These are phyloP conservation scores for Brachionus angularis DNA, from an alignment of 1,140 invertebrate genomes.

Conservation along the genomic window DNA sequence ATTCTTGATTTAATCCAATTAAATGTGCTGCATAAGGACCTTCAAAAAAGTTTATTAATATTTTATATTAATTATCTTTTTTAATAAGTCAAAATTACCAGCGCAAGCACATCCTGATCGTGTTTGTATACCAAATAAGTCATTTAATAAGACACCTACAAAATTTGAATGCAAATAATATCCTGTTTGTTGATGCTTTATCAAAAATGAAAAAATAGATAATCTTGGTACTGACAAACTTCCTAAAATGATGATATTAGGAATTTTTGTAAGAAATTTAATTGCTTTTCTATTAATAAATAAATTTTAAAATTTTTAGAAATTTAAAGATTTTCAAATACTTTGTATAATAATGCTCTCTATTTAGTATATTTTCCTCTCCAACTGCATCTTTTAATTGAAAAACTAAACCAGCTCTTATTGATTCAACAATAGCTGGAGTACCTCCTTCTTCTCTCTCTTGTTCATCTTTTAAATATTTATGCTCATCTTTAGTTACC, in stretches of 20 bases:
- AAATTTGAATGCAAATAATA: constrained; percentile 41
- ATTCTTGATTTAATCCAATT: not conserved
- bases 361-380: constrained; percentile 66
- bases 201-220: constrained; percentile 79
- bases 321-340: no score
- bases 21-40: not conserved
- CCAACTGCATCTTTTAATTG: constrained; percentile 74
- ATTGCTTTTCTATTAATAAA: constrained; percentile 19
- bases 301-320: not conserved
- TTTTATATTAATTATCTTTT: not conserved
- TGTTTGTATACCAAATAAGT: constrained; percentile 41
- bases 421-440: constrained; percentile 73
- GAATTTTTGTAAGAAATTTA: constrained; percentile 17
- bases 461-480: constrained; percentile 65
- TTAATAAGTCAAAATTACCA: not conserved
- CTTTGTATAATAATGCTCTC: constrained; percentile 62
- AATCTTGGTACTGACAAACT: constrained; percentile 65
- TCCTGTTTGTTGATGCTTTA: constrained; percentile 65
- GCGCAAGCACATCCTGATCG: constrained; percentile 42
- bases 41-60: not conserved
- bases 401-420: constrained; percentile 77
- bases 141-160: constrained; percentile 32
- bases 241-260: constrained; percentile 64
- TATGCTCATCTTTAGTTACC: constrained; percentile 59
- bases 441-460: constrained; percentile 79